phyloP scores from a whole-genome alignment of 2,797 vertebrate species.

The Taenioides sp. region DNA sequence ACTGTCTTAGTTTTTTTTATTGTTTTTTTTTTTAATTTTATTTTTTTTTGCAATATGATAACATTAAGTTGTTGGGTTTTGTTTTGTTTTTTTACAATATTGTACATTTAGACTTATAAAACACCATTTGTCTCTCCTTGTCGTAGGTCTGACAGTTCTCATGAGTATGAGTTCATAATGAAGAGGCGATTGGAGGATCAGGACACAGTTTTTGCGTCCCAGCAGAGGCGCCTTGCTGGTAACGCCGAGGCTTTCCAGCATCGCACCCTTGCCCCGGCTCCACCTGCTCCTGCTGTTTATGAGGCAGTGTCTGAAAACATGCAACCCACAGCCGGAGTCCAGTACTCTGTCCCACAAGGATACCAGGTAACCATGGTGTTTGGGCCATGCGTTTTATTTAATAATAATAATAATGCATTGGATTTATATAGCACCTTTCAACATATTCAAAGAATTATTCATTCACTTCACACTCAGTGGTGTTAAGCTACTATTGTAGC shows the following conservation, averaged over 20 bases:
- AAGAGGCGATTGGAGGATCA: conserved; percentile 98
- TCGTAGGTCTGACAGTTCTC: conserved; percentile 66
- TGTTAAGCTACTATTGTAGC: too few relatives aligned
- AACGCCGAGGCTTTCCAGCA: conserved; percentile 91
- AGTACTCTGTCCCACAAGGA: conserved; percentile 94
- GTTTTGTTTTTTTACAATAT: too few relatives aligned
- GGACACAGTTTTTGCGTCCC: conserved; percentile 92
- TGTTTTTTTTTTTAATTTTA: too few relatives aligned
- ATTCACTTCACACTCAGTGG: too few relatives aligned
- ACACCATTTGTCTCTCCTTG: conserved; percentile 22
- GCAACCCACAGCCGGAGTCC: conserved; percentile 93
- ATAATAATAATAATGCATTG: too few relatives aligned
- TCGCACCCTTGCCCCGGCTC: conserved; percentile 90
- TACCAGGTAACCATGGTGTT: conserved; percentile 85
- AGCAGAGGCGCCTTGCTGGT: conserved; percentile 84
- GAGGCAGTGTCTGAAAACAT: conserved; percentile 91
- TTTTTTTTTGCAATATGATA: too few relatives aligned
- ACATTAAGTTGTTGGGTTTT: too few relatives aligned
- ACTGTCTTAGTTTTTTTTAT: too few relatives aligned
- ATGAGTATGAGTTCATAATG: conserved; percentile 96
- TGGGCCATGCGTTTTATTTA: too few relatives aligned
- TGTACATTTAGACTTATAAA: neutral
- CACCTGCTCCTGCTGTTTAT: conserved; percentile 88
- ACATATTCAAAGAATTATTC: too few relatives aligned
- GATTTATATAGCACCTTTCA: too few relatives aligned